phyloP scores from a whole-genome alignment of 1,140 invertebrate species.

The Cyphomyrmex costatus region DNA sequence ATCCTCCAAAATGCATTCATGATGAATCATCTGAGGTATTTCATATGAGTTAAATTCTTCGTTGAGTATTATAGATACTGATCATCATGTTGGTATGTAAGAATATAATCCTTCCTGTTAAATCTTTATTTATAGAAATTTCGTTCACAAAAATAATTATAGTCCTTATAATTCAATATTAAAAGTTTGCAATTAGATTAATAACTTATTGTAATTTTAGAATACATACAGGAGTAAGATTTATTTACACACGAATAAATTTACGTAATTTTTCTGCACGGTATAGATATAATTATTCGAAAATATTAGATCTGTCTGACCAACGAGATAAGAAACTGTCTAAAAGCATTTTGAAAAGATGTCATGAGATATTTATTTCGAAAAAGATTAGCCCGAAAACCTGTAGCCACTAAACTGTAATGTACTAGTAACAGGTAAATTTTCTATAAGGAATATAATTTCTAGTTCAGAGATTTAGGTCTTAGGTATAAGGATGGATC shows the following conservation, averaged over 20 bases:
- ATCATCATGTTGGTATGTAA: conserved; percentile 48
- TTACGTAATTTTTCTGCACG: not conserved
- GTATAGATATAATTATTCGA: not conserved
- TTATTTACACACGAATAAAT: not conserved
- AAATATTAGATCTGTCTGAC: not conserved
- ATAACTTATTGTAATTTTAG: not conserved
- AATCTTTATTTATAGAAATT: not conserved
- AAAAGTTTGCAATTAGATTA: not conserved
- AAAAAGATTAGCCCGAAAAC: conserved; percentile 41
- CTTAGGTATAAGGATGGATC: not conserved
- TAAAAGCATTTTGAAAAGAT: conserved; percentile 11
- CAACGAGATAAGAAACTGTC: not conserved
- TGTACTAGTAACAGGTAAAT: conserved; percentile 78
- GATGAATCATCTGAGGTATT: conserved; percentile 79
- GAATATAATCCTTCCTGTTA: conserved; percentile 18
- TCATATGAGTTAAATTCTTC: conserved; percentile 62
- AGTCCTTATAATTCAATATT: not conserved
- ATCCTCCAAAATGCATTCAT: conserved; percentile 69
- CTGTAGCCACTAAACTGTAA: conserved; percentile 60
- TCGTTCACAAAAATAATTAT: not conserved
- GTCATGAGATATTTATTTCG: not conserved
- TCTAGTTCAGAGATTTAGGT: conserved; percentile 2
- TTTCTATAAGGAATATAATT: conserved; percentile 49
- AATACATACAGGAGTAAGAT: not conserved
- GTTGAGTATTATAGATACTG: conserved; percentile 24